Percentiles rank a stretch among this genome's conserved stretches.
Evolutionary conservation across 2,888 invertebrate species (phyloP).

Genomic region (Spicauda simplicius): DNA sequence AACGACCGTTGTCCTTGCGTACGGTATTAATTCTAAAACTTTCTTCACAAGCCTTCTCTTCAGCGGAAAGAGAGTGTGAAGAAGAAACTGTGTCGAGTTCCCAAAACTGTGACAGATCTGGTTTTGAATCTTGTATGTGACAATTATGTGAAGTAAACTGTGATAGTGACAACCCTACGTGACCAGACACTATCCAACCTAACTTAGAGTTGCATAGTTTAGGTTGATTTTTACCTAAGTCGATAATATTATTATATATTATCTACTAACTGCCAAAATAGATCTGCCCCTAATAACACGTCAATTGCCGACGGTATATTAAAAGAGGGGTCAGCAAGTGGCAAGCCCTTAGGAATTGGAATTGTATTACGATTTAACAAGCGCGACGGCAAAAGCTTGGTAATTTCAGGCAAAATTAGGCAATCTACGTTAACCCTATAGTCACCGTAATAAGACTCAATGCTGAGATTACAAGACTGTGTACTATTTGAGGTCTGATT

Average conservation of each 20-base stretch:
- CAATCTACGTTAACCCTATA: constrained; percentile 38
- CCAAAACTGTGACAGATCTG: no score
- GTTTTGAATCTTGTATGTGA: no score
- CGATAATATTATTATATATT: constrained; percentile 11
- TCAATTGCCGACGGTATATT: constrained; percentile 42
- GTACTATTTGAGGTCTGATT: constrained; percentile 38
- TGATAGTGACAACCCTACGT: no score
- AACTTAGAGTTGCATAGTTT: no score
- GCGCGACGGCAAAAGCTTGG: constrained; percentile 37
- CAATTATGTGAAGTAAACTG: no score
- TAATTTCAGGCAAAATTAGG: constrained; percentile 41
- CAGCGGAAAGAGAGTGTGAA: no score
- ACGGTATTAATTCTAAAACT: no score
- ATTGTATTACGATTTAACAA: constrained; percentile 23
- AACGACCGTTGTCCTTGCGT: no score
- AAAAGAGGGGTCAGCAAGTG: constrained; percentile 43
- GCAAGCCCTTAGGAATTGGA: constrained; percentile 30
- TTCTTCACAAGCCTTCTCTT: no score
- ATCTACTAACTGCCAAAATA: not conserved
- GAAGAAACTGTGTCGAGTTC: no score
- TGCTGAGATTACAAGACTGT: constrained; percentile 39
- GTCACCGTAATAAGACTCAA: constrained; percentile 34
- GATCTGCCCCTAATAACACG: constrained; percentile 20
- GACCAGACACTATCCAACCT: no score
- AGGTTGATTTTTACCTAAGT: not conserved